phyloP scores from a whole-genome alignment of 2,113 vertebrate species.

The Centrocercus urophasianus region DNA sequence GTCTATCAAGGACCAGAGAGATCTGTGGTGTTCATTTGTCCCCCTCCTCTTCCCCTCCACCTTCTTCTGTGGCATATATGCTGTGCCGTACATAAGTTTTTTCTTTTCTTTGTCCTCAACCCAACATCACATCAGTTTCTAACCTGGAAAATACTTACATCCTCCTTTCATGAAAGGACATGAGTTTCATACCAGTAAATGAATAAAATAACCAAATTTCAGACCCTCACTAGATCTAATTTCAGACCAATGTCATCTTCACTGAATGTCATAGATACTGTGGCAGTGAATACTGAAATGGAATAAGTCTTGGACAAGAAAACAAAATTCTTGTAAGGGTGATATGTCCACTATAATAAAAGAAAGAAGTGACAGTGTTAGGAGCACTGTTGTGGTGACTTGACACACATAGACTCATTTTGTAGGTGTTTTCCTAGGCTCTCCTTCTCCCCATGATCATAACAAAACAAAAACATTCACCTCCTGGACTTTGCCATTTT shows the following conservation, averaged over 20 bases:
- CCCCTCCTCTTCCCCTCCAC: neutral
- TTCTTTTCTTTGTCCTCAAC: neutral
- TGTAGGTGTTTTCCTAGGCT: neutral
- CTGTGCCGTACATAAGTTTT: neutral
- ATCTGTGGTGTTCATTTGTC: neutral
- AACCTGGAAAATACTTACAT: neutral
- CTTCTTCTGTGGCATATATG: fast-evolving
- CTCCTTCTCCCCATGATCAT: neutral
- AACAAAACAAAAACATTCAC: fast-evolving
- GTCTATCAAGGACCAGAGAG: neutral
- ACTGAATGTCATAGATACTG: fast-evolving
- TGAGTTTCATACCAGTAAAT: neutral
- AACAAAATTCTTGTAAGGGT: neutral
- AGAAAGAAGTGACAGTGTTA: neutral
- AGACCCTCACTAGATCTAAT: neutral
- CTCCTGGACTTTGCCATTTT: neutral
- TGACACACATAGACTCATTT: neutral
- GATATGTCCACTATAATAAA: neutral
- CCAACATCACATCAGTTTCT: neutral
- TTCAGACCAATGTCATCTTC: neutral
- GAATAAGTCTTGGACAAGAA: fast-evolving
- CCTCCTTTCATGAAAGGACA: neutral
- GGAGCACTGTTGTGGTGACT: neutral
- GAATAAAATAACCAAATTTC: neutral
- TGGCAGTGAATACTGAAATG: neutral